phyloP scores from a whole-genome alignment of 2,113 vertebrate genomes.

The Triplophysa dalaica region DNA sequence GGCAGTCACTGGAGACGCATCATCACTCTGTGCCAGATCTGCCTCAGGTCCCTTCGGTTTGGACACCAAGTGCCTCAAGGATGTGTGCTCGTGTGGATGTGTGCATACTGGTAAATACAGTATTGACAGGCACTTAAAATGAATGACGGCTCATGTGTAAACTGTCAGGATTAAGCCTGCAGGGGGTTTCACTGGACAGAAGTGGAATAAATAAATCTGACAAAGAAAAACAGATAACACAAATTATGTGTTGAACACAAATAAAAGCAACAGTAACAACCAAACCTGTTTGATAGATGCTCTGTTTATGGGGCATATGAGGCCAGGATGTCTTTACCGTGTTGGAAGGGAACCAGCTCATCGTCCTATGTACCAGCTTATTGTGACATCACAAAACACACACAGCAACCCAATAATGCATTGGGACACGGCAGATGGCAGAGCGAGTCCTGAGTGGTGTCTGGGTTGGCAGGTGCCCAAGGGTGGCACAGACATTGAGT shows the following conservation, averaged over 20 bases:
- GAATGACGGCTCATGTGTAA: conserved; percentile 44
- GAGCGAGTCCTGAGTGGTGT: conserved; percentile 55
- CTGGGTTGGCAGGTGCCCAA: conserved; percentile 67
- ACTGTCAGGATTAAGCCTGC: conserved; percentile 41
- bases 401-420: conserved; percentile 69
- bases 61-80: conserved; percentile 10
- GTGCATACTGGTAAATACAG: neutral
- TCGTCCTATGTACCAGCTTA: conserved; percentile 8
- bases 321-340: conserved; percentile 5
- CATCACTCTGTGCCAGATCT: conserved; percentile 39
- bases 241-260: neutral
- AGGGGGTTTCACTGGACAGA: conserved; percentile 33
- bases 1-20: conserved; percentile 33
- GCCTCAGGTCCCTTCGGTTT: conserved; percentile 41
- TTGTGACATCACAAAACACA: conserved; percentile 38
- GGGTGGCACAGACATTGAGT: conserved; percentile 69
- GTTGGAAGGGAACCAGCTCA: conserved; percentile 1
- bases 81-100: conserved; percentile 22
- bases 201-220: neutral
- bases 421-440: conserved; percentile 79
- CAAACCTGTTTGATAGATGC: neutral
- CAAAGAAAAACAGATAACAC: neutral
- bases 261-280: neutral
- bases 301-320: neutral
- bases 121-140: conserved; percentile 39